Conservation (phyloP, 2,888 invertebrate genomes). For the Cephus nigrinus region DNA sequence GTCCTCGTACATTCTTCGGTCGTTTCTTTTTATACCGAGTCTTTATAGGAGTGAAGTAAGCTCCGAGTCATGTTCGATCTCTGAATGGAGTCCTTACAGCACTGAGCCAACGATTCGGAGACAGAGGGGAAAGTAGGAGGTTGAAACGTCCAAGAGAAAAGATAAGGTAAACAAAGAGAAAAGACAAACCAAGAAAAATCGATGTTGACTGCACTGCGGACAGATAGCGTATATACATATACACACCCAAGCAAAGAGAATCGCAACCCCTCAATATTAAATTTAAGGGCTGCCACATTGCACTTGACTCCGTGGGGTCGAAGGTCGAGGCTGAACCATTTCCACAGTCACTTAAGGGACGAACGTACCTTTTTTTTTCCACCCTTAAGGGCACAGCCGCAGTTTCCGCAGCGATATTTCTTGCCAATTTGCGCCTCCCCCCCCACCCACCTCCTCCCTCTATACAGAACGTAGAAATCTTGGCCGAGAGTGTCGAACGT, state of each 20-base stretch:
- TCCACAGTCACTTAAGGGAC: not conserved
- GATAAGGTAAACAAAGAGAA: slow-evolving; percentile 14
- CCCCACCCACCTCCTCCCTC: too few relatives aligned
- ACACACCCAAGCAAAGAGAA: not conserved
- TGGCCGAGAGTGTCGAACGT: not conserved
- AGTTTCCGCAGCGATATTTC: not conserved
- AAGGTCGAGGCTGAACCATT: not conserved
- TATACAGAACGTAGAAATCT: not conserved
- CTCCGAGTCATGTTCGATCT: not conserved
- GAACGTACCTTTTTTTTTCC: not conserved
- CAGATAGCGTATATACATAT: not conserved
- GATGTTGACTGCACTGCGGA: not conserved
- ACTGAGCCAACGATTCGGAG: slow-evolving; percentile 7
- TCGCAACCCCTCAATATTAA: not conserved
- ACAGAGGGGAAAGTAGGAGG: not conserved
- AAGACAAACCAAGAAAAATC: slow-evolving; percentile 5
- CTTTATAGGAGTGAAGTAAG: not conserved
- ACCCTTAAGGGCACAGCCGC: not conserved
- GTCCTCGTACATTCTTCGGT: not conserved
- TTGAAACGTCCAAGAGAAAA: not conserved
- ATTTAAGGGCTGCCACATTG: not conserved
- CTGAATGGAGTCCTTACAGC: not conserved
- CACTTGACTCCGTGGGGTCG: not conserved
- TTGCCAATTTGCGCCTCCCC: not conserved
- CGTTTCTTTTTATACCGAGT: not conserved